Evolutionary conservation across 1,140 invertebrate genomes (phyloP).

Genomic region (Zaprionus taronus): DNA sequence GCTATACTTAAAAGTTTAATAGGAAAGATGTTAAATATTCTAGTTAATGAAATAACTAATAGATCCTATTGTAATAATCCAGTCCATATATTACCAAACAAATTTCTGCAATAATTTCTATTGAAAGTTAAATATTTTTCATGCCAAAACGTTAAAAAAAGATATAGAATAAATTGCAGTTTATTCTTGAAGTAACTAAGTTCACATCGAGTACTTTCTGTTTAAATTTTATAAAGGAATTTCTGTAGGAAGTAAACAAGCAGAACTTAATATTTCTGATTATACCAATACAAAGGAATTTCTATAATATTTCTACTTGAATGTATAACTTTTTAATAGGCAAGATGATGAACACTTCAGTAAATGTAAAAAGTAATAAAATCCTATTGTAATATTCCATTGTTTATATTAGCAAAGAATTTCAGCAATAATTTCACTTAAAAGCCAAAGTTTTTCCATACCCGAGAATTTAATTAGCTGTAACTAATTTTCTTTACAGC

Average conservation of each 20-base stretch:
- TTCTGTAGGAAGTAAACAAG: background rate
- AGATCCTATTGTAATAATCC: no score
- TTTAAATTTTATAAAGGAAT: background rate
- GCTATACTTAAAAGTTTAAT: no score
- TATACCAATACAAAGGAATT: background rate
- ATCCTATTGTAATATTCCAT: background rate
- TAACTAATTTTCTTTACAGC: background rate
- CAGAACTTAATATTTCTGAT: background rate
- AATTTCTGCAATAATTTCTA: no score
- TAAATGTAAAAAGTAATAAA: background rate
- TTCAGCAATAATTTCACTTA: background rate
- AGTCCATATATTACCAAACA: no score
- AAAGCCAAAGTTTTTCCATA: background rate
- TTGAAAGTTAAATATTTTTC: no score
- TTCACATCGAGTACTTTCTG: no score
- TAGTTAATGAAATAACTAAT: no score
- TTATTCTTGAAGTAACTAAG: no score
- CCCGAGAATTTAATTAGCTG: background rate
- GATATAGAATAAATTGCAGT: no score
- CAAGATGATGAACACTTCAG: background rate
- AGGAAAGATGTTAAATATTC: no score
- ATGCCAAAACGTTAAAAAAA: no score
- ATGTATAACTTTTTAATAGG: background rate
- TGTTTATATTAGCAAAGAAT: background rate
- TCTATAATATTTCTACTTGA: background rate